Evolutionary conservation across 2,113 vertebrate species (phyloP).

Genomic region (Noctilio leporinus): DNA sequence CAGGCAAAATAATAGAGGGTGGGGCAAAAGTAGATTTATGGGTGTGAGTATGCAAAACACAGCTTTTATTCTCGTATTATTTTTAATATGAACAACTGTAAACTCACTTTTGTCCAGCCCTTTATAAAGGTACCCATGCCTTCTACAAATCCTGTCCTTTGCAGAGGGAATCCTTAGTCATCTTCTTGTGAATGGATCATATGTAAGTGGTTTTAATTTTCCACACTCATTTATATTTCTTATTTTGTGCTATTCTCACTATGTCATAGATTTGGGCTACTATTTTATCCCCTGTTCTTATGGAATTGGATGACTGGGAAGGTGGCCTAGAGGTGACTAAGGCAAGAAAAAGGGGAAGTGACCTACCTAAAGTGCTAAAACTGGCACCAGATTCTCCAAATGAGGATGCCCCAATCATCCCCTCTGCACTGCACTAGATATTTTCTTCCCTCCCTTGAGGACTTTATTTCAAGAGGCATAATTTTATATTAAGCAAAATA

Average conservation of each 20-base stretch:
- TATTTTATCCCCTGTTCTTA: background rate
- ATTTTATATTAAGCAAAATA: slow-evolving; percentile 2
- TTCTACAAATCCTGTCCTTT: background rate
- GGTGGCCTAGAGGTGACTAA: background rate
- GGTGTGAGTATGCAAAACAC: background rate
- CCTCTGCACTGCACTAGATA: background rate
- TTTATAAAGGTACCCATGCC: background rate
- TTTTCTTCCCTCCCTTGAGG: background rate
- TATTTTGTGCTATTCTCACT: background rate
- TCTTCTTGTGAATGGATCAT: background rate
- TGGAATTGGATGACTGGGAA: background rate
- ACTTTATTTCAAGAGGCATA: background rate
- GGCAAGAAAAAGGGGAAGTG: background rate
- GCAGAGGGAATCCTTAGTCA: background rate
- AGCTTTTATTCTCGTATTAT: background rate
- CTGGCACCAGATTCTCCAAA: background rate
- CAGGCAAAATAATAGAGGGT: background rate
- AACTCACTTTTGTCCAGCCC: background rate
- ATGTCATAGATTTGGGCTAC: background rate
- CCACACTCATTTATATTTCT: background rate
- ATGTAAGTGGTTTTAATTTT: background rate
- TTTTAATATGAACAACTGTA: background rate
- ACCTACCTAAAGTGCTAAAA: background rate
- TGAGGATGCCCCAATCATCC: background rate
- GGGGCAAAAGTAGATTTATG: background rate